Evolutionary conservation across 2,113 vertebrate genomes (phyloP).

Genomic region (Raphicerus campestris): DNA sequence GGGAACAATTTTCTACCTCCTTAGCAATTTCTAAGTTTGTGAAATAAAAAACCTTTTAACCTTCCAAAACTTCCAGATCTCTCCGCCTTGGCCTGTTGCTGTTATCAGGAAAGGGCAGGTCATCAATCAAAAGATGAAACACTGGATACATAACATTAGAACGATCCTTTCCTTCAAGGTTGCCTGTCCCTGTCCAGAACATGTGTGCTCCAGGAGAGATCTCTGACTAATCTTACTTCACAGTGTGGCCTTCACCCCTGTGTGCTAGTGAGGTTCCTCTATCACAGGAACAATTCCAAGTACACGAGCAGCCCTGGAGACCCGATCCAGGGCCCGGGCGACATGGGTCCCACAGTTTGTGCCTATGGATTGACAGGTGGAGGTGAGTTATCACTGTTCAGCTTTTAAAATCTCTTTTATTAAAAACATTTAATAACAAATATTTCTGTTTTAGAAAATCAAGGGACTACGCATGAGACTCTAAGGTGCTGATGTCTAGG

Average conservation of each 20-base stretch:
- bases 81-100: not conserved
- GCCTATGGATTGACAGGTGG: not conserved
- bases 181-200: not conserved
- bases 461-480: not conserved
- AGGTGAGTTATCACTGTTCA: not conserved
- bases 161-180: not conserved
- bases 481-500: not conserved
- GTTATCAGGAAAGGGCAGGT: not conserved
- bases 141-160: not conserved
- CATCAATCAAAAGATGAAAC: not conserved
- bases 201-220: not conserved
- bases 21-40: not conserved
- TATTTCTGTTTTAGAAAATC: not conserved
- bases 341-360: not conserved
- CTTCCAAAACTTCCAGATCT: slow-evolving; percentile 34
- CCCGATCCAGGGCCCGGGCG: not conserved
- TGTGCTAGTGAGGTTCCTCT: not conserved
- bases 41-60: not conserved
- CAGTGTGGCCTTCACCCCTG: not conserved
- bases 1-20: not conserved
- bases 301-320: not conserved
- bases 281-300: not conserved
- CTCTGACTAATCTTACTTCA: not conserved
- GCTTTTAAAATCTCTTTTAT: not conserved
- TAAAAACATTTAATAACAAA: not conserved